Percentiles rank a stretch among this genome's conserved stretches.
Conservation (phyloP, 2,113 vertebrate species). For the Microcebus jonahi region DNA sequence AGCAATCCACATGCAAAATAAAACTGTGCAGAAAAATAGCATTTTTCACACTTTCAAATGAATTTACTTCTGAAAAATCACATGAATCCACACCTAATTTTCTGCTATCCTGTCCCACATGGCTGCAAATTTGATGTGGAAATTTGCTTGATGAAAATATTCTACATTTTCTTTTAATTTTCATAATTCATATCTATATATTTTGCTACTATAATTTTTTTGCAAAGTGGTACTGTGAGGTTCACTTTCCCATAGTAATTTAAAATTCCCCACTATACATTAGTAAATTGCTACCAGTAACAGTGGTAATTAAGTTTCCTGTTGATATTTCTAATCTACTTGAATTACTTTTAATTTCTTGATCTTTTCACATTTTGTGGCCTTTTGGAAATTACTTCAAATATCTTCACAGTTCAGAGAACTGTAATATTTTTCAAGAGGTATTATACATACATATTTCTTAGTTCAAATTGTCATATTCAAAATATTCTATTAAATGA, state of each 20-base stretch:
- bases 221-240: neutral
- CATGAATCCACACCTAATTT: slow-evolving; percentile 36
- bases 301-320: neutral
- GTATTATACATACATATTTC: neutral
- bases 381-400: slow-evolving; percentile 13
- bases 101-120: neutral
- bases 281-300: neutral
- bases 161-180: neutral
- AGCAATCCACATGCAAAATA: slow-evolving; percentile 64
- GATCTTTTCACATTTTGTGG: neutral
- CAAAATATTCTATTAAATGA: slow-evolving; percentile 49
- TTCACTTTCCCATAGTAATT: neutral
- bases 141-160: neutral
- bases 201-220: neutral
- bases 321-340: neutral
- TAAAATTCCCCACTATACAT: neutral
- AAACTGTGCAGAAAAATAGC: slow-evolving; percentile 64
- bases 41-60: slow-evolving; percentile 68
- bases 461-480: neutral
- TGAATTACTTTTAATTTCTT: neutral
- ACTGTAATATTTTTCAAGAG: neutral
- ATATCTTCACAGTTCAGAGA: neutral
- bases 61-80: slow-evolving; percentile 50
- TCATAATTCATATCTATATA: neutral
- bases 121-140: neutral